A percentile compares a stretch with the other conserved stretches of the same genome.
phyloP scores from a whole-genome alignment of 2,113 vertebrate genomes.

The Phylloscopus whistleri region DNA sequence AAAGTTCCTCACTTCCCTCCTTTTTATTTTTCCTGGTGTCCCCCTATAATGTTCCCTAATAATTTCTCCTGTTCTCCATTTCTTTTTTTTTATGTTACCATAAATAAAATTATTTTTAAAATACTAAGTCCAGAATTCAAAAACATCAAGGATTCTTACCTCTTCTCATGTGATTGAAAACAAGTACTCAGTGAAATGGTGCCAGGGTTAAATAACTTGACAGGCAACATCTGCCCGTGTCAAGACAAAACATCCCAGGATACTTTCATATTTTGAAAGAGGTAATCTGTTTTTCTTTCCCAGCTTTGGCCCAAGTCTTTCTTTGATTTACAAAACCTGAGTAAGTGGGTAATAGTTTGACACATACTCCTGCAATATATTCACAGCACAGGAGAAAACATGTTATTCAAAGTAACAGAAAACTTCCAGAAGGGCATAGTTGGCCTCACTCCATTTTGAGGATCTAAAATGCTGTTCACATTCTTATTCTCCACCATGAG shows the following conservation, averaged over 20 bases:
- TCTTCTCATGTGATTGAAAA: background rate
- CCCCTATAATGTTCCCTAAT: background rate
- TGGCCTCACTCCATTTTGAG: background rate
- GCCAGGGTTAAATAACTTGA: background rate
- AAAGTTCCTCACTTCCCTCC: background rate
- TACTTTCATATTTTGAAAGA: conserved; percentile 23
- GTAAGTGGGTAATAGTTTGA: background rate
- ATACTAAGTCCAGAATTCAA: background rate
- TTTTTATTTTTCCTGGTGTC: background rate
- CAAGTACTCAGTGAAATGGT: background rate
- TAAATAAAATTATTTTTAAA: background rate
- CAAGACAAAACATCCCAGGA: conserved; percentile 43
- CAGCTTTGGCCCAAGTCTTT: background rate
- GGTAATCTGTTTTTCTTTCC: conserved; percentile 18
- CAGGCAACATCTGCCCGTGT: conserved; percentile 21
- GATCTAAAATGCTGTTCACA: background rate
- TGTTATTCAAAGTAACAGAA: background rate
- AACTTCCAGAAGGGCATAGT: background rate
- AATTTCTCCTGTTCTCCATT: background rate
- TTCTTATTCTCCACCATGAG: background rate
- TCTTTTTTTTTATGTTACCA: background rate
- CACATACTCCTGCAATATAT: background rate
- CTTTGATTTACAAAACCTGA: background rate
- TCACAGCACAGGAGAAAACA: background rate
- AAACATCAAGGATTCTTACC: background rate